Conservation (phyloP, 2,113 vertebrate genomes). For the Telmatochromis brichardi region DNA sequence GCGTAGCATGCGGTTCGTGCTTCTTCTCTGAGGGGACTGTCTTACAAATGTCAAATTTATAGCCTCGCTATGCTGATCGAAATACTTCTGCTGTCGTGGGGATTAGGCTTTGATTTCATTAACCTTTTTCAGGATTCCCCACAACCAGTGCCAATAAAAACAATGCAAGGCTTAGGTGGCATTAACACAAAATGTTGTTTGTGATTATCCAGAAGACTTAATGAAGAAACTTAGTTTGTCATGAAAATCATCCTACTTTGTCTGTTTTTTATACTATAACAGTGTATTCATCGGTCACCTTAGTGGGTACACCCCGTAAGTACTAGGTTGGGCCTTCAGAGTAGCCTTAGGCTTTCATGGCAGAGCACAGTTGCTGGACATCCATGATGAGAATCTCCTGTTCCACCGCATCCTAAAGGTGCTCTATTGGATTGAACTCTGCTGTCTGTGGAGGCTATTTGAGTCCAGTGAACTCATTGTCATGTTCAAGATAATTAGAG, state of each 20-base stretch:
- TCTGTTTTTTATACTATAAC: not conserved
- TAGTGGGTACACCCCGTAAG: not conserved
- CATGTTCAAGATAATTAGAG: not conserved
- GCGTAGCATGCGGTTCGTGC: slow-evolving; percentile 3
- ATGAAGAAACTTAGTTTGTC: not conserved
- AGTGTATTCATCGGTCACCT: not conserved
- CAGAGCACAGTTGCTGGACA: not conserved
- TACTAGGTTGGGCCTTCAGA: not conserved
- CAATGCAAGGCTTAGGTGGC: not conserved
- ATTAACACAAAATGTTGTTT: not conserved
- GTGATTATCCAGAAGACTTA: not conserved
- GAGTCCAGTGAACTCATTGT: not conserved
- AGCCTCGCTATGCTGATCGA: not conserved
- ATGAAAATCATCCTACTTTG: not conserved
- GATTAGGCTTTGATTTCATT: not conserved
- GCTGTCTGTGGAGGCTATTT: not conserved
- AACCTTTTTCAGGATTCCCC: not conserved
- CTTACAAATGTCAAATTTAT: slow-evolving; percentile 13
- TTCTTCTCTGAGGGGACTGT: slow-evolving; percentile 13
- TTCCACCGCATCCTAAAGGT: not conserved
- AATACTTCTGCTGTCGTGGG: not conserved
- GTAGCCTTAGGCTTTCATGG: rapidly evolving
- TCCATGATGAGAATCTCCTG: not conserved
- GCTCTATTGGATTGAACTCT: not conserved
- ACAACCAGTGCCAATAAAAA: not conserved